phyloP scores from a whole-genome alignment of 2,888 invertebrate genomes.

The Ptilodon capucinus region DNA sequence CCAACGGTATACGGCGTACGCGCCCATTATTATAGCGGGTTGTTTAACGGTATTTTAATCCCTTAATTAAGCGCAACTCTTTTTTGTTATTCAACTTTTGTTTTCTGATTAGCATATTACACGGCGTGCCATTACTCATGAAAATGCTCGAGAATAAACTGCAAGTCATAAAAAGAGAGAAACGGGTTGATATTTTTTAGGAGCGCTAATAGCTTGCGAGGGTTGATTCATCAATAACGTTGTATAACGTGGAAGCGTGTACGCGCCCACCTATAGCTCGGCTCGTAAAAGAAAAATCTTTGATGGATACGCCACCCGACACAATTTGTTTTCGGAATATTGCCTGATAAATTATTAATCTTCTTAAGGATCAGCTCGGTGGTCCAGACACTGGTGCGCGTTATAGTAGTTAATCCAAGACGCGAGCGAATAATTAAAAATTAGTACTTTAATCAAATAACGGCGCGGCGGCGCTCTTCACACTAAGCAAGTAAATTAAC shows the following conservation, averaged over 20 bases:
- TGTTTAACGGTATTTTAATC: not conserved
- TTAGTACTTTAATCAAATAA: constrained; percentile 40
- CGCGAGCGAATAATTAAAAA: constrained; percentile 38
- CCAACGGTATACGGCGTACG: constrained; percentile 1
- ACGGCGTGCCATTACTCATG: constrained; percentile 22
- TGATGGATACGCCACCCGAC: constrained; percentile 45
- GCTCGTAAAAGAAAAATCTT: constrained; percentile 41
- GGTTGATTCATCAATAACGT: constrained; percentile 43
- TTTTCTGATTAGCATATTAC: constrained; percentile 32
- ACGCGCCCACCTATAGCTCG: constrained; percentile 29
- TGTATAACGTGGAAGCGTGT: constrained; percentile 27
- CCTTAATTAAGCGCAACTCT: constrained; percentile 18
- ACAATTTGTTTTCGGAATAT: constrained; percentile 43
- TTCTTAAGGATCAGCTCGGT: constrained; percentile 10
- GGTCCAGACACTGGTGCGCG: constrained; percentile 5
- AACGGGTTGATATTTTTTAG: constrained; percentile 30
- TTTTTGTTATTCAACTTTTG: constrained; percentile 25
- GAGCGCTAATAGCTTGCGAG: constrained; percentile 26
- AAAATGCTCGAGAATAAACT: constrained; percentile 32
- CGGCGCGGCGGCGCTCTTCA: constrained; percentile 22
- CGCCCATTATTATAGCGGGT: not conserved
- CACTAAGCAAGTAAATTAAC: constrained; percentile 35
- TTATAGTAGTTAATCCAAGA: constrained; percentile 32
- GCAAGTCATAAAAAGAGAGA: constrained; percentile 35
- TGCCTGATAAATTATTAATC: constrained; percentile 37